Percentiles rank a stretch among this genome's conserved stretches.
Conservation (phyloP, 2,888 invertebrate species). For the Linyphia triangularis region DNA sequence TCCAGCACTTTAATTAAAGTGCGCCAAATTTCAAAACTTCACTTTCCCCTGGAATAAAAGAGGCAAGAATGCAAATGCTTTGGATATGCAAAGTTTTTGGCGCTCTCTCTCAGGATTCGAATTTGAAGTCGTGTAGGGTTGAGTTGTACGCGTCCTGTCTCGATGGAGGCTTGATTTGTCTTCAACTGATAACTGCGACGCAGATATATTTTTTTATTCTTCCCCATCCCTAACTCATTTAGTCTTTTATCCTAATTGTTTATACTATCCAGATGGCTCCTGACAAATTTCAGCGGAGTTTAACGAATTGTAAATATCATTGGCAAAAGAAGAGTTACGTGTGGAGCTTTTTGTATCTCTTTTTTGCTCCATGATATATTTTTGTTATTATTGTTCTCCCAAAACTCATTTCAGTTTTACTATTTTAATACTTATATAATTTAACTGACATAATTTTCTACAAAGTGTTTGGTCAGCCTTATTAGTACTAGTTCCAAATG, state of each 20-base stretch:
- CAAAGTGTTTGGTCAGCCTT: too few species aligned
- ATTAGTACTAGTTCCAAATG: too few species aligned
- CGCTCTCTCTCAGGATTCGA: background rate
- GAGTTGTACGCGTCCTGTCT: background rate
- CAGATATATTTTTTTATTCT: background rate
- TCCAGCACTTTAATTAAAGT: conserved; percentile 15
- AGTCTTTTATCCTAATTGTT: background rate
- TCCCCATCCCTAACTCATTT: background rate
- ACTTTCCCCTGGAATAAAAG: background rate
- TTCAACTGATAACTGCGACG: background rate
- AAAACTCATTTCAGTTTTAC: too few species aligned
- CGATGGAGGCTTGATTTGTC: background rate
- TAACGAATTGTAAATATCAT: background rate
- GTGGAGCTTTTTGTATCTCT: background rate
- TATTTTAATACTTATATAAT: too few species aligned
- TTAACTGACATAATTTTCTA: too few species aligned
- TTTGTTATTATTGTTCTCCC: too few species aligned
- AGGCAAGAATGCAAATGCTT: background rate
- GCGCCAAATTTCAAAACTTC: background rate
- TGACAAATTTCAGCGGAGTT: background rate
- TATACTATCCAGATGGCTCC: background rate
- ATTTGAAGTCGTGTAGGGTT: background rate
- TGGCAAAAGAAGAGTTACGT: background rate
- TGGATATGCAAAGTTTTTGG: background rate
- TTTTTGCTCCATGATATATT: too few species aligned